Evolutionary conservation across 2,113 vertebrate genomes (phyloP), one percentile per base, ranked within the genome.

Genomic region (Gasterosteus aculeatus): DNA sequence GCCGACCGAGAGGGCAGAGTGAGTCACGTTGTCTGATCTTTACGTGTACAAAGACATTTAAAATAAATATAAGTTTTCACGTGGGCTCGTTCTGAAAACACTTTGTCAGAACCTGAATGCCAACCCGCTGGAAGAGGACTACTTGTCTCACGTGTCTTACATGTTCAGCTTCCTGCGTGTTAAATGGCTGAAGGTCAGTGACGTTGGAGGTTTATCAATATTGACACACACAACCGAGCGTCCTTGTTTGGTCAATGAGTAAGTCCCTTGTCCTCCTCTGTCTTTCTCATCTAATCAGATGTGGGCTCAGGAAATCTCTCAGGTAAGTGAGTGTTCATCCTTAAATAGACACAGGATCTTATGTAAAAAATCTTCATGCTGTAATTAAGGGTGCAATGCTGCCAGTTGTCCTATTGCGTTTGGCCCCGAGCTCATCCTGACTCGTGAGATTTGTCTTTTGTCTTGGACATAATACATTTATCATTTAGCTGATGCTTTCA

Each of bases 111-210:
- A 58, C 59, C 78, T 92, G 46, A 89, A 92, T 60, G 67, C 85
- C 12, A 89, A 85, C 81, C 91, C 89, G 0, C 12, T 89, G 76
- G 82, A 85, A 0, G 82, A 85, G 0, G 87, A 90, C 80, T 88
- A 91, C 66, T 2, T 89, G 70, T 71, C 90, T 46, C 90, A 93
- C 1, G 83, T 93, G n/a, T 92, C 92, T 57, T 94, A 86, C 85
- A 91, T 93, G 92, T 90, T 94, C 87, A 90, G 91, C 85, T 94
- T 93, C 79, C 69, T 94, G 72, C 92, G 82, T 33, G 91, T 93
- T 8, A 91, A 87, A 80, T 94, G 93, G 93, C 69, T 94, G 0
- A 93, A 94, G 93, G 93, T 93, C 60, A 44, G 91, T 84, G 42
- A 62, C 1, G 2, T 5, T 62, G 2, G 35, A 49, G 14, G 16